A percentile compares a stretch with the other conserved stretches of the same genome.
These are phyloP conservation scores for Alauda arvensis DNA, from an alignment of 2,797 vertebrate genomes.

Conservation along the genomic window DNA sequence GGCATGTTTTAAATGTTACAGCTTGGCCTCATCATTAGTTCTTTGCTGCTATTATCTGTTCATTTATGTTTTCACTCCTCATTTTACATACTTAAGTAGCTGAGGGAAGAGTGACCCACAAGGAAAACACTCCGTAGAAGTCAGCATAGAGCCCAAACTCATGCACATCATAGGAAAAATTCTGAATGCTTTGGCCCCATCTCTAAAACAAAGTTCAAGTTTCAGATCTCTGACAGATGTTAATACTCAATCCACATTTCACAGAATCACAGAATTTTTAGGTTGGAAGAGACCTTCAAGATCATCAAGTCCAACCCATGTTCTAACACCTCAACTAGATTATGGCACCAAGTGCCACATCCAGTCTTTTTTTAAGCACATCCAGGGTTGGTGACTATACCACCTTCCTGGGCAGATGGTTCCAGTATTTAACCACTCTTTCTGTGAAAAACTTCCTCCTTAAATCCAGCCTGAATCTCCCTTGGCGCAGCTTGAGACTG, in stretches of 20 bases:
- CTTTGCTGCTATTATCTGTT: background rate
- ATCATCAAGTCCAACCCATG: no score
- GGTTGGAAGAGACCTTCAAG: no score
- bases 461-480: no score
- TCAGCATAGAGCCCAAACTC: constrained; percentile 7
- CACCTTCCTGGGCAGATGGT: no score
- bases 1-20: background rate
- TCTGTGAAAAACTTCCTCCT: no score
- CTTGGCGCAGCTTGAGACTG: no score
- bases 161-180: constrained; percentile 12
- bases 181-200: background rate
- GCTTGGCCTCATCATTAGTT: background rate
- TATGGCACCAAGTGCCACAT: no score
- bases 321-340: no score
- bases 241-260: background rate
- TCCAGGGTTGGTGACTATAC: no score
- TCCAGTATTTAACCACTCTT: no score
- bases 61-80: background rate
- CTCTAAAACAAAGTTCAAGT: background rate
- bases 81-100: background rate
- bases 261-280: no score
- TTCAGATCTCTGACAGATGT: constrained; percentile 5
- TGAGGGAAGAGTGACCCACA: background rate
- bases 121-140: constrained; percentile 11
- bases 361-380: no score